A percentile compares a stretch with the other conserved stretches of the same genome.
These are phyloP conservation scores for Sturnus vulgaris DNA, from an alignment of 2,113 vertebrate genomes.

Conservation along the genomic window DNA sequence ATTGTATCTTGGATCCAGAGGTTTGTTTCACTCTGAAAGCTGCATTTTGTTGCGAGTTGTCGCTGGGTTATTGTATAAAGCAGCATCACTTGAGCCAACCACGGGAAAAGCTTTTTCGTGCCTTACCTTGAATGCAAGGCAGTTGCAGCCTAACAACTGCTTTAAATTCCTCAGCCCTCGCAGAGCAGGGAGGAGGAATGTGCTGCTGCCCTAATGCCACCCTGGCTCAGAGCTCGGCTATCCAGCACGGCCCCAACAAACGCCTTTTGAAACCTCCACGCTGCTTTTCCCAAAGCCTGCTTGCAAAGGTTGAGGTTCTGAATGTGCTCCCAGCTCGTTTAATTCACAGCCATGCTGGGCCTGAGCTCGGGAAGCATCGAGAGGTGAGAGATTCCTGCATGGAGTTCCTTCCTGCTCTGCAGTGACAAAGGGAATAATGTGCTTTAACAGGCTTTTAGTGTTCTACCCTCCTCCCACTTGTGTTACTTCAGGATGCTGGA, in stretches of 20 bases:
- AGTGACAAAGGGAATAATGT: slow-evolving; percentile 9
- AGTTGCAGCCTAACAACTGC: not conserved
- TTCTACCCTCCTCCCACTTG: slow-evolving; percentile 56
- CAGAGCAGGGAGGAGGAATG: not conserved
- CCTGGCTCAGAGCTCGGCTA: not conserved
- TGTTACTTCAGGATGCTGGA: slow-evolving; percentile 39
- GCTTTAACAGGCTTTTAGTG: slow-evolving; percentile 20
- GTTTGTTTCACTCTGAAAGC: not conserved
- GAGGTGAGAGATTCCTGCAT: not conserved
- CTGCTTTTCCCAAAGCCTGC: not conserved
- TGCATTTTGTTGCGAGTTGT: not conserved
- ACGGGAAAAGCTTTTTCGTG: not conserved
- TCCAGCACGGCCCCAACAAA: not conserved
- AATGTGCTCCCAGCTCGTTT: not conserved
- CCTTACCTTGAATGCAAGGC: not conserved
- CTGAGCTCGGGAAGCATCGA: not conserved
- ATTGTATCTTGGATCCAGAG: not conserved
- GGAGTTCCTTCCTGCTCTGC: slow-evolving; percentile 21
- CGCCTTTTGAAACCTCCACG: not conserved
- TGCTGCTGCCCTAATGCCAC: not conserved
- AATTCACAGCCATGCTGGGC: not conserved
- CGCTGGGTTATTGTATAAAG: not conserved
- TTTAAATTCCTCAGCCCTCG: not conserved
- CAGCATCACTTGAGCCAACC: not conserved
- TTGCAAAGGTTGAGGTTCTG: not conserved